Evolutionary conservation across 2,888 invertebrate genomes (phyloP).

Genomic region (Drosophila emarginata): DNA sequence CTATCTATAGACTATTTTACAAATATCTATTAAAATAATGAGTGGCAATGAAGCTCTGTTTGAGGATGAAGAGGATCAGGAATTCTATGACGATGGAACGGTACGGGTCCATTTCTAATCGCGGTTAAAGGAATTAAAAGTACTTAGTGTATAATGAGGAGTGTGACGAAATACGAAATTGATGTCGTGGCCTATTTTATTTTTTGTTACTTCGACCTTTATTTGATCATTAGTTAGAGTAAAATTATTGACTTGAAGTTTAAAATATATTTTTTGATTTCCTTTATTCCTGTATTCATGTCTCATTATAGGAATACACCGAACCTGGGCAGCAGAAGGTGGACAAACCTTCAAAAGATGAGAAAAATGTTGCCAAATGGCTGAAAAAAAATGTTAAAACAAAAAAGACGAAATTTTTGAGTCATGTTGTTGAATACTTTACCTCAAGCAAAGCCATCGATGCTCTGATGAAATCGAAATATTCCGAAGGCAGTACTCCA

Average conservation of each 20-base stretch:
- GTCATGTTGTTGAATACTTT: conserved; percentile 98
- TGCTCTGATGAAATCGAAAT: conserved; percentile 94
- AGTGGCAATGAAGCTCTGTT: conserved; percentile 39
- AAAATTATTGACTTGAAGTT: neutral
- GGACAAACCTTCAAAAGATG: conserved; percentile 93
- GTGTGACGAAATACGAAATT: conserved; percentile 56
- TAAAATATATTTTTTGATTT: neutral
- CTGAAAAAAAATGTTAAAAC: conserved; percentile 95
- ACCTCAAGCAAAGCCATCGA: conserved; percentile 96
- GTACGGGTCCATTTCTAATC: conserved; percentile 27
- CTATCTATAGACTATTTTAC: neutral
- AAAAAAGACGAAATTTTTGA: conserved; percentile 97
- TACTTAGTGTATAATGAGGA: conserved; percentile 17
- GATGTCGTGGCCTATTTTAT: conserved; percentile 64
- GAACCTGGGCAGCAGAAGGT: conserved; percentile 84
- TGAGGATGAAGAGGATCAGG: conserved; percentile 54
- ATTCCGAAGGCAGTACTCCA: conserved; percentile 89
- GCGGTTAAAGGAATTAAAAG: neutral
- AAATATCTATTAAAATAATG: neutral
- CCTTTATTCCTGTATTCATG: neutral
- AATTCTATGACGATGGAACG: conserved; percentile 67
- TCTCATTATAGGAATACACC: conserved; percentile 79
- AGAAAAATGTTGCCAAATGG: conserved; percentile 97
- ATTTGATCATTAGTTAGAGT: neutral
- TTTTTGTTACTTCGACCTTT: neutral